Conservation (phyloP, 2,113 vertebrate genomes). For the Hydropotes inermis region DNA sequence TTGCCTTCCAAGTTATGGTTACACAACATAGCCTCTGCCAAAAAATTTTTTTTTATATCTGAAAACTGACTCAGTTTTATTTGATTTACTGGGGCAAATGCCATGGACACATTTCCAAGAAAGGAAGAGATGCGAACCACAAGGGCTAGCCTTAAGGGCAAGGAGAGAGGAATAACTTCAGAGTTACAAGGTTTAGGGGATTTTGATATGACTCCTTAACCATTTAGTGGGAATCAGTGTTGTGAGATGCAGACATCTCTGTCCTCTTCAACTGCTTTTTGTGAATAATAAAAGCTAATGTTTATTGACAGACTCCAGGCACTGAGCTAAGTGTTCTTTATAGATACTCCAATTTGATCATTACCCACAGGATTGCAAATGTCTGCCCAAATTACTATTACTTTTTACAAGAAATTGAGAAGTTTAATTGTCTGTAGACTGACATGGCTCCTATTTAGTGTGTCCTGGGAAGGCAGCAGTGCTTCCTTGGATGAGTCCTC, state of each 20-base stretch:
- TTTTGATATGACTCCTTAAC: slow-evolving; percentile 21
- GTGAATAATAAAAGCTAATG: slow-evolving; percentile 4
- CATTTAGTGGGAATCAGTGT: neutral
- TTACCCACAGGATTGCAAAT: neutral
- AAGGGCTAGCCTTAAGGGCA: neutral
- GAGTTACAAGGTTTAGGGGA: neutral
- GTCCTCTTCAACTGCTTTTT: neutral
- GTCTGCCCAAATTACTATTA: neutral
- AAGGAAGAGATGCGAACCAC: neutral
- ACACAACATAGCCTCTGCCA: slow-evolving; percentile 61
- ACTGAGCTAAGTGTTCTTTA: neutral
- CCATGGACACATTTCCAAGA: slow-evolving; percentile 45
- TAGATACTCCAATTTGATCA: neutral
- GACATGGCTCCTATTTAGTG: neutral
- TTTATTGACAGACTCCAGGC: neutral
- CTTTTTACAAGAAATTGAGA: neutral
- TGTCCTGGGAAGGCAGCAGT: neutral
- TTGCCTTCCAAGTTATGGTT: slow-evolving; percentile 35
- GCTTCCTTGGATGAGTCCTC: neutral
- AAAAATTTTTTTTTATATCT: neutral
- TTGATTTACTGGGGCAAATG: slow-evolving; percentile 56
- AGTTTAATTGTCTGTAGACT: neutral
- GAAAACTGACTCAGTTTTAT: slow-evolving; percentile 63
- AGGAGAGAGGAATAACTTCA: slow-evolving; percentile 20
- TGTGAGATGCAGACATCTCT: neutral